Evolutionary conservation across 2,797 vertebrate genomes (phyloP).

Genomic region (Okamejei kenojei): DNA sequence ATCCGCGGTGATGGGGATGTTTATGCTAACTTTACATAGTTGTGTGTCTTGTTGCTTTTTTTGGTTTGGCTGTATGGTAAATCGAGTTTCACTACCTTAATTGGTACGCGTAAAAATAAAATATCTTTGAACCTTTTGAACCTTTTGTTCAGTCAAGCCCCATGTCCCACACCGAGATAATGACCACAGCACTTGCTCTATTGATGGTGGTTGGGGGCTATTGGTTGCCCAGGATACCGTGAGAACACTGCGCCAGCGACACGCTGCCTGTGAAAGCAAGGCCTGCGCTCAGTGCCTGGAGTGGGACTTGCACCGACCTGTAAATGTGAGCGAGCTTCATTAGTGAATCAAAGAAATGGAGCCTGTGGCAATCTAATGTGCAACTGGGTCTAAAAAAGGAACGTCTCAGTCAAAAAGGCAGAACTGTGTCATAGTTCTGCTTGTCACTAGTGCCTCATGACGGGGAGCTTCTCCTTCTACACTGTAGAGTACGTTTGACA

Average conservation of each 20-base stretch:
- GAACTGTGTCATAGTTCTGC: not conserved
- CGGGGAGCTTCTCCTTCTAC: not conserved
- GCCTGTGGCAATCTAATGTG: not conserved
- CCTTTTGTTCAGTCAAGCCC: no score
- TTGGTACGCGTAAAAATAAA: no score
- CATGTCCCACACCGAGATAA: not conserved
- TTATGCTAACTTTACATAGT: no score
- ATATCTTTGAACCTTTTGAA: no score
- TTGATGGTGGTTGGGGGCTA: not conserved
- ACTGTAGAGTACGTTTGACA: not conserved
- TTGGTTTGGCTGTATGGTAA: no score
- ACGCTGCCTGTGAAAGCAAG: no score
- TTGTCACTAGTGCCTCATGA: not conserved
- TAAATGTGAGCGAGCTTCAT: not conserved
- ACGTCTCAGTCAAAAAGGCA: not conserved
- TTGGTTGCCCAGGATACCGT: not conserved
- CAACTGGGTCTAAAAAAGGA: not conserved
- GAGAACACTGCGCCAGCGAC: not conserved
- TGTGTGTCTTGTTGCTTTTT: no score
- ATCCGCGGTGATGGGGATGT: no score
- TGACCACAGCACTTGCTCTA: not conserved
- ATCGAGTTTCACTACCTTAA: no score
- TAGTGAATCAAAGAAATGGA: not conserved
- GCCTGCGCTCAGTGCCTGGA: not conserved
- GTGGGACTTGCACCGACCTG: not conserved